Percentiles rank a stretch among this genome's conserved stretches.
These are phyloP conservation scores for Sciaenops ocellatus DNA, from an alignment of 2,797 vertebrate species.

Conservation along the genomic window DNA sequence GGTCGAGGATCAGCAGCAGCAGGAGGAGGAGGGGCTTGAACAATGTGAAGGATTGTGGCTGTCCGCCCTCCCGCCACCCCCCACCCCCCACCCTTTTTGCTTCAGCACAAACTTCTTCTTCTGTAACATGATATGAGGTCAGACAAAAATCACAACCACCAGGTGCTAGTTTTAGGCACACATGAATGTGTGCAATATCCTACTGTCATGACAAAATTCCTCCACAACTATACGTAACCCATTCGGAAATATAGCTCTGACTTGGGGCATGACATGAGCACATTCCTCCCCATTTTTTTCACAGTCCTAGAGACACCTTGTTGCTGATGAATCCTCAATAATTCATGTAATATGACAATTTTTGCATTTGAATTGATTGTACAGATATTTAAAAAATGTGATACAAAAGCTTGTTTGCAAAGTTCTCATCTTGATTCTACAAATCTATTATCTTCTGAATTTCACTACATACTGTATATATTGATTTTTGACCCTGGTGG, in stretches of 20 bases:
- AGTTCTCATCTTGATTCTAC: conserved; percentile 1
- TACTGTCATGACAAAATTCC: not conserved
- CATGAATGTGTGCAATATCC: conserved; percentile 20
- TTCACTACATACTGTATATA: conserved; percentile 34
- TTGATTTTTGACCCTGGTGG: conserved; percentile 36
- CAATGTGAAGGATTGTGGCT: conserved; percentile 84
- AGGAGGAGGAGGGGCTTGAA: conserved; percentile 62
- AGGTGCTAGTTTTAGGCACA: conserved; percentile 32
- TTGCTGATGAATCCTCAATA: not conserved
- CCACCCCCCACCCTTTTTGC: not conserved
- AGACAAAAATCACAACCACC: conserved; percentile 70
- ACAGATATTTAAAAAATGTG: not conserved
- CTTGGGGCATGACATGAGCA: not conserved
- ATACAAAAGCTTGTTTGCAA: not conserved
- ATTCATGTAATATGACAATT: no score
- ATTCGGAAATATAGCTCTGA: not conserved
- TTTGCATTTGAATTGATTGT: conserved; percentile 12
- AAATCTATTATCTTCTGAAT: conserved; percentile 24
- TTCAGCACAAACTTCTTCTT: conserved; percentile 55
- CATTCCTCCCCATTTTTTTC: not conserved
- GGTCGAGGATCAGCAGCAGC: conserved; percentile 53
- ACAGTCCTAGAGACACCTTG: conserved; percentile 3
- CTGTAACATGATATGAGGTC: conserved; percentile 70
- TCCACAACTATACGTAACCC: not conserved
- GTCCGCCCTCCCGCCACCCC: no score